Evolutionary conservation across 2,113 vertebrate genomes (phyloP).

Genomic region (Benitochromis conjunctus): DNA sequence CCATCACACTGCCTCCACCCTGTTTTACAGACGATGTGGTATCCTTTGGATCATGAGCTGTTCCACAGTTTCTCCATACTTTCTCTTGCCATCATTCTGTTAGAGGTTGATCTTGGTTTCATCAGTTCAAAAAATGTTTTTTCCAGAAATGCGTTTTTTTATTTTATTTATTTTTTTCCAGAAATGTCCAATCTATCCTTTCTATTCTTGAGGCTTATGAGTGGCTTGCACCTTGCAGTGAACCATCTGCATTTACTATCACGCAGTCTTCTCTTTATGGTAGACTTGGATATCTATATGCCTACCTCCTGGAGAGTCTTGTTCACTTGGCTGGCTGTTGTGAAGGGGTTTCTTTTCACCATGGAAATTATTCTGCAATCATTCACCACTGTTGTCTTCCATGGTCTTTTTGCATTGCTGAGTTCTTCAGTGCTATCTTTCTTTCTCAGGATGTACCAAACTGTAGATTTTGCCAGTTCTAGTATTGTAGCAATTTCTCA

Average conservation of each 20-base stretch:
- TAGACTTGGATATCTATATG: background rate
- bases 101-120: background rate
- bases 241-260: background rate
- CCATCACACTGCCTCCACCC: background rate
- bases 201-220: background rate
- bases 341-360: no score
- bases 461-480: background rate
- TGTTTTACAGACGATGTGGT: background rate
- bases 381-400: background rate
- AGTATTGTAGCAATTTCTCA: background rate
- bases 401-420: rapidly evolving
- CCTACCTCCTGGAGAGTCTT: background rate
- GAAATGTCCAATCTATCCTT: background rate
- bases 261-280: background rate
- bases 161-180: background rate
- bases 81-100: background rate
- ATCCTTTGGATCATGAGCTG: background rate
- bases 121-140: background rate
- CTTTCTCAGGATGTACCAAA: background rate
- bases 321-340: background rate
- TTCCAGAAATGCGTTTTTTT: background rate
- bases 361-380: background rate
- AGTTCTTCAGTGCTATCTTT: background rate
- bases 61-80: background rate
- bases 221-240: no score